Conservation (phyloP, 2,797 vertebrate species). For the Phalloptychus januarius region DNA sequence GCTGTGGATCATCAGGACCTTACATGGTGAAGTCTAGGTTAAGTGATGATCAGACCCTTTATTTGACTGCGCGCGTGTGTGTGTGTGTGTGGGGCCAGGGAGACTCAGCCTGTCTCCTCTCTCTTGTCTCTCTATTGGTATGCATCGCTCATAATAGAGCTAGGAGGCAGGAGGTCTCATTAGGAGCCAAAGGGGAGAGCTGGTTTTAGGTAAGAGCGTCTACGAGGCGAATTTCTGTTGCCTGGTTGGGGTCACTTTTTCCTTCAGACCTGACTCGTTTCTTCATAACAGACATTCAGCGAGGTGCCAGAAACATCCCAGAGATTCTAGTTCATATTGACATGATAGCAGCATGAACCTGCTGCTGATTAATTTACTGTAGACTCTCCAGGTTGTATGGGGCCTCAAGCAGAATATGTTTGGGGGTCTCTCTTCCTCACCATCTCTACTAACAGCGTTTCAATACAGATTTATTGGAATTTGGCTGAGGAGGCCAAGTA, state of each 20-base stretch:
- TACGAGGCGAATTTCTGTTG: not conserved
- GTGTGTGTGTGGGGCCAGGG: constrained; percentile 12
- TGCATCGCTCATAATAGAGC: constrained; percentile 74
- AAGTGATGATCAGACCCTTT: constrained; percentile 70
- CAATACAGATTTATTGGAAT: not conserved
- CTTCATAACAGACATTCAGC: not conserved
- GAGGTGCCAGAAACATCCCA: not conserved
- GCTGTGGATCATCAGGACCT: constrained; percentile 72
- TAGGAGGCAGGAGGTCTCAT: constrained; percentile 78
- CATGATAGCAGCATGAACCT: not conserved
- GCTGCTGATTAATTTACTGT: not conserved
- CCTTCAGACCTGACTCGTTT: not conserved
- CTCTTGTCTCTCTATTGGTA: constrained; percentile 77
- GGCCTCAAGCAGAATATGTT: not conserved
- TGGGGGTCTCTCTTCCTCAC: not conserved
- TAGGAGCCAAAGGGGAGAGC: constrained; percentile 57
- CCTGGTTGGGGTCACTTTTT: not conserved
- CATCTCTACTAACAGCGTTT: not conserved
- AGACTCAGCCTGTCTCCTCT: constrained; percentile 66
- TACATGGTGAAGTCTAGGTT: constrained; percentile 62
- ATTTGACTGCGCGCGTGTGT: constrained; percentile 32
- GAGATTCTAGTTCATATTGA: not conserved
- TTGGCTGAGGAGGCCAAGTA: not conserved
- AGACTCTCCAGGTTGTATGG: not conserved
- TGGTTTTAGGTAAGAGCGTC: not conserved